Base-by-base conservation (phyloP, 2,888 invertebrate genomes). In the Apotomis betuletana region DNA sequence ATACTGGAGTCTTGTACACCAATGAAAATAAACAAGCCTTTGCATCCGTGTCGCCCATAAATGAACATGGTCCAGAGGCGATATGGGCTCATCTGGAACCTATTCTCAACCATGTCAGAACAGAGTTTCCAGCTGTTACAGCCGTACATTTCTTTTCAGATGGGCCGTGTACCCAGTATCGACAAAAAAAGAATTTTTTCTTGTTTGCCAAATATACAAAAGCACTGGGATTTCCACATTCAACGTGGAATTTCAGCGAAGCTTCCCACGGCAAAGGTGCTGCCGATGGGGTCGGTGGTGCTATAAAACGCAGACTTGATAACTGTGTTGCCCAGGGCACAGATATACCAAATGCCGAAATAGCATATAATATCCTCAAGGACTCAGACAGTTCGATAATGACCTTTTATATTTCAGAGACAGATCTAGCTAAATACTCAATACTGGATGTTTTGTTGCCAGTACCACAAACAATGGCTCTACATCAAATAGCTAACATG, bases 221-320 rank as follows among this genome's bases (percentile, higher is more conserved):
- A 63, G 72, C 76, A 62, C 12, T 72, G 9, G 75, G 75, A 13
- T 27, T 76, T 77, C 49, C 27, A 49, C 27, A 70, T 27, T 58
- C 64, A n/a, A 77, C 77, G 8, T 78, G 78, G 76, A 72, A 69
- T 51, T 79, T 77, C 58, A 76, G 70, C 36, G 78, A 78, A 72
- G 67, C 77, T n/a, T 64, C 75, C 1, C 75, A 79, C 38, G 77
- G 79, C n/a, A 78, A 79, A 70, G 77, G 77, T 5, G 76, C 77
- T 8, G 77, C 79, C 13, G 80, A 79, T 74, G 80, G 78, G 6
- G 65, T 78, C 12, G 79, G 77, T 9, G 77, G 74, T 3, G 76
- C 76, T 13, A 58, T 77, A 5, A 79, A 79, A 69, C 54, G 77
- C 38, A 74, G 60, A n/a, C 69, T 80, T 5, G 77, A 80, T 70